Evolutionary conservation across 2,113 vertebrate genomes (phyloP), one percentile per base, ranked within the genome.

Genomic region (Dryoscopus gambensis): DNA sequence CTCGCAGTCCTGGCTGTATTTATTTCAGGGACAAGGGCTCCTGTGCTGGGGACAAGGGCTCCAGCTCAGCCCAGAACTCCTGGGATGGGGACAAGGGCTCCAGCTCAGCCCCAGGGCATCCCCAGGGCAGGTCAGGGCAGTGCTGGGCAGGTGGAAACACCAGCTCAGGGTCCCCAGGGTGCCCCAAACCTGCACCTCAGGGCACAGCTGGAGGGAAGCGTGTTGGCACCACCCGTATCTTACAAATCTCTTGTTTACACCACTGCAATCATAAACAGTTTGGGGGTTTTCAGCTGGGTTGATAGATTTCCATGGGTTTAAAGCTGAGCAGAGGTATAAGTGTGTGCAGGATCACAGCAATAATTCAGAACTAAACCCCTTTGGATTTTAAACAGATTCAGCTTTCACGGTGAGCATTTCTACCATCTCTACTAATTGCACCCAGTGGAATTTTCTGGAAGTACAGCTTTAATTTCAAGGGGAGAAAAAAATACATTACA

Each of bases 391-490:
- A 90, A 63, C 40, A 80, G 82, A 68, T 74, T 90, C 90, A 86
- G 60, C 39, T 90, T 80, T 84, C 79, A 65, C 50, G 74, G 1
- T 27, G 44, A 89, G 64, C 31, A 70, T 89, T 84, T 69, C 84
- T 86, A 63, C 55, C 21, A 28, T n/a, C 55, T 59, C 81, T 55
- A 15, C 39, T 95, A 93, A 96, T 93, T 96, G 67, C 47, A 91
- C 84, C 84, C 87, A 67, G 70, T 47, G 84, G 94, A 93, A 82
- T 90, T 89, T 87, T 85, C 70, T 63, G 59, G 63, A 96, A 94
- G 70, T 35, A 59, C 57, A 68, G 57, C 55, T 94, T 88, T 84
- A 59, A 80, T 96, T 69, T 90, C 63, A 33, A 80, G 30, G 16
- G 8, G 25, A 77, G 22, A 70, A 85, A 76, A 76, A 87, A 83